Evolutionary conservation across 1,140 invertebrate species (phyloP).

Genomic region (Magallana gigas): DNA sequence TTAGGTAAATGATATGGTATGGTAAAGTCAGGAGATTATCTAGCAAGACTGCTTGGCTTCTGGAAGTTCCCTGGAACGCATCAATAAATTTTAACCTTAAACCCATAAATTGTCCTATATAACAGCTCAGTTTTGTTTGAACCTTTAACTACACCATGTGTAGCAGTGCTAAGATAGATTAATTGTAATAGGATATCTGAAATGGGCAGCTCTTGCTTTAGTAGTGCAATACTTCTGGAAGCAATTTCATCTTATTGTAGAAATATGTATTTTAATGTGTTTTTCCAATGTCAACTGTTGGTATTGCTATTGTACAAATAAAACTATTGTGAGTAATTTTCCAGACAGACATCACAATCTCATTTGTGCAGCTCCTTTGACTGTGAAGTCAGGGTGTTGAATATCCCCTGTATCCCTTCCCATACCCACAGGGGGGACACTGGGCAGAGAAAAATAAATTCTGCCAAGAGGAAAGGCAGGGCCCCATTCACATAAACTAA

Average conservation of each 20-base stretch:
- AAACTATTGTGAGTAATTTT: no score
- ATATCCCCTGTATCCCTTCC: background rate
- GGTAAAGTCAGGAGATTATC: background rate
- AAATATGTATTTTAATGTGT: no score
- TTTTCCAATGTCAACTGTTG: no score
- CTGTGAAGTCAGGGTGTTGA: background rate
- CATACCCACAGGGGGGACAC: background rate
- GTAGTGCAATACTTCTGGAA: background rate
- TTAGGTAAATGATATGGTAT: background rate
- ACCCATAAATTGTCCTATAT: background rate
- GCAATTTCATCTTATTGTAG: no score
- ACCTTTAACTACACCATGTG: background rate
- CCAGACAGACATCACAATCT: background rate
- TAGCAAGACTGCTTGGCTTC: background rate
- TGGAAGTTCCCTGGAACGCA: background rate
- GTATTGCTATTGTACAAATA: no score
- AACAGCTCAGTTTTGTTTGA: constrained; percentile 17
- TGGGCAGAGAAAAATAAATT: background rate
- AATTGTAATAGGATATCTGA: background rate
- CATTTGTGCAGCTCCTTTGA: background rate
- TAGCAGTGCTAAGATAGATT: background rate
- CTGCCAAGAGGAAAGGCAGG: background rate
- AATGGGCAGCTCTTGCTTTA: background rate
- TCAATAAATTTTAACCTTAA: constrained; percentile 30
- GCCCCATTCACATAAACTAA: background rate